These are phyloP conservation scores for Punctoribates punctum DNA, from an alignment of 2,888 invertebrate genomes.

Conservation along the genomic window DNA sequence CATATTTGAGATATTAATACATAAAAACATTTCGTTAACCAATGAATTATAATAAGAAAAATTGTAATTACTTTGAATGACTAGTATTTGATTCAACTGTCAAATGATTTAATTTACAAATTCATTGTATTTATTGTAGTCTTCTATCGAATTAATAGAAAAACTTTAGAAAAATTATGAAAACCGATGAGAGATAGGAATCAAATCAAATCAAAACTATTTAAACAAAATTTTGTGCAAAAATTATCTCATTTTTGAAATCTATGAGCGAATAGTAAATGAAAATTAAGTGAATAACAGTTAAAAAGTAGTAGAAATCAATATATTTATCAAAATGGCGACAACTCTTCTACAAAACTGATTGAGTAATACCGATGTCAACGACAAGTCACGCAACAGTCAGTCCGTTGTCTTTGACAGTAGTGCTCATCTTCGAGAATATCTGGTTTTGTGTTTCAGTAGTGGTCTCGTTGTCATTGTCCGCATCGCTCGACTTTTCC, in stretches of 20 bases:
- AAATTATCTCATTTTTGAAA: not conserved
- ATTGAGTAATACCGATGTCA: not conserved
- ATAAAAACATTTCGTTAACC: constrained; percentile 4
- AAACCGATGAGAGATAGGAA: not conserved
- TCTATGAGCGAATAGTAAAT: not conserved
- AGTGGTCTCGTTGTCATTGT: constrained; percentile 43
- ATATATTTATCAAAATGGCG: not conserved
- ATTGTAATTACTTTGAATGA: constrained; percentile 27
- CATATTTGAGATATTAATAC: not conserved
- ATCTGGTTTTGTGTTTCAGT: not conserved
- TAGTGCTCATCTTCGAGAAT: constrained; percentile 13
- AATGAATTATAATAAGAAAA: not conserved
- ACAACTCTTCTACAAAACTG: not conserved
- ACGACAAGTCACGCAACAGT: not conserved
- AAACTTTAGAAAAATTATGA: not conserved
- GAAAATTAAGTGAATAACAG: not conserved
- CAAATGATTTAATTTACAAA: not conserved
- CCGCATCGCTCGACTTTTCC: not conserved
- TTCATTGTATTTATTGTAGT: not conserved
- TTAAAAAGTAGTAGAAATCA: constrained; percentile 5
- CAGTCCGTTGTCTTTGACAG: not conserved
- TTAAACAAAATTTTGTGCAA: constrained; percentile 3
- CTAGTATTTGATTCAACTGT: constrained; percentile 6
- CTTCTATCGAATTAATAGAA: not conserved
- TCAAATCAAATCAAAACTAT: not conserved